A percentile compares a stretch with the other conserved stretches of the same genome.
Conservation (phyloP, 2,888 invertebrate species). For the Ochlodes sylvanus region DNA sequence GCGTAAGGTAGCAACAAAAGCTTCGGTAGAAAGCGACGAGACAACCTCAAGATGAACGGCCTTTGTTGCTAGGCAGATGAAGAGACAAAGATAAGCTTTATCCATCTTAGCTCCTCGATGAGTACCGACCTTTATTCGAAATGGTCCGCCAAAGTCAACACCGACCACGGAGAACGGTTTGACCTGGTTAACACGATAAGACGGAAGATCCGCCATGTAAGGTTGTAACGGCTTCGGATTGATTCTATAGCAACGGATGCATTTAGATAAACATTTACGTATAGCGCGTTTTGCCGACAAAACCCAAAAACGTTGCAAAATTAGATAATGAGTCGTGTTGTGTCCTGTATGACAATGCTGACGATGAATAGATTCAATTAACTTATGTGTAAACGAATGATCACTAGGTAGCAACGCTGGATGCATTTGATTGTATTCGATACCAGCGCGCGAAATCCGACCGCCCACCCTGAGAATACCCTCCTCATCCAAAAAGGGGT, state of each 20-base stretch:
- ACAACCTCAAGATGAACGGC: slow-evolving; percentile 15
- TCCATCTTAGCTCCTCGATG: slow-evolving; percentile 23
- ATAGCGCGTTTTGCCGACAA: slow-evolving; percentile 38
- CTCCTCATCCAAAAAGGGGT: slow-evolving; percentile 34
- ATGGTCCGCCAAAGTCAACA: slow-evolving; percentile 39
- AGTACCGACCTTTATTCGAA: slow-evolving; percentile 32
- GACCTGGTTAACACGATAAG: slow-evolving; percentile 25
- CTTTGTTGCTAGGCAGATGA: slow-evolving; percentile 9
- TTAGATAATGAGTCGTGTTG: slow-evolving; percentile 33
- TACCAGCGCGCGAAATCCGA: slow-evolving; percentile 35
- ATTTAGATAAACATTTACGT: slow-evolving; percentile 29
- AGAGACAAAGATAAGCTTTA: slow-evolving; percentile 6
- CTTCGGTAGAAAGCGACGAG: slow-evolving; percentile 15
- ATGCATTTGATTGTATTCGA: slow-evolving; percentile 38
- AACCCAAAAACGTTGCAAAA: slow-evolving; percentile 40
- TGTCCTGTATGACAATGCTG: slow-evolving; percentile 37
- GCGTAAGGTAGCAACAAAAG: slow-evolving; percentile 17
- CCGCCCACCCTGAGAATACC: slow-evolving; percentile 42
- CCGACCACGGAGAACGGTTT: slow-evolving; percentile 39
- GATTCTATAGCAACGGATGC: slow-evolving; percentile 34
- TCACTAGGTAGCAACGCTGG: slow-evolving; percentile 35
- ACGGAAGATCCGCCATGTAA: slow-evolving; percentile 39
- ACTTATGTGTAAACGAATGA: slow-evolving; percentile 14
- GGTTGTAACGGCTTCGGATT: slow-evolving; percentile 36
- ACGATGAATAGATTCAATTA: slow-evolving; percentile 37